Percentiles rank a stretch among this genome's conserved stretches.
Evolutionary conservation across 2,113 vertebrate genomes (phyloP).

Genomic region (Vombatus ursinus): DNA sequence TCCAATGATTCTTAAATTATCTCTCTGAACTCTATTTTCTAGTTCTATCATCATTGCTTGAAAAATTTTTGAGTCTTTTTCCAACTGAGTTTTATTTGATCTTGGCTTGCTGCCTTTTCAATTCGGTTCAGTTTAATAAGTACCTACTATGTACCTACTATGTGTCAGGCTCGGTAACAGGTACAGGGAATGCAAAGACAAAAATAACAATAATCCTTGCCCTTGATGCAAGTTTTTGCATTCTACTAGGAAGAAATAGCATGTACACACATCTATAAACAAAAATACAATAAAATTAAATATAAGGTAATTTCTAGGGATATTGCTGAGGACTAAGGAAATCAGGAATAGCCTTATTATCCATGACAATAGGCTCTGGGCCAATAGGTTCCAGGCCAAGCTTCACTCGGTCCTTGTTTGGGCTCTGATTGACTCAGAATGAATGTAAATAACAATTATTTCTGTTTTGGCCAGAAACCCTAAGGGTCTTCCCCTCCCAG

Average conservation of each 20-base stretch:
- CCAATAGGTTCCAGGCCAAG: too few species aligned
- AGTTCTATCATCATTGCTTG: neutral
- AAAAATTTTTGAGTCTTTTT: neutral
- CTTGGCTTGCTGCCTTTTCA: neutral
- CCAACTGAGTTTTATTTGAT: neutral
- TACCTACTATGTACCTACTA: neutral
- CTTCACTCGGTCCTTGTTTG: too few species aligned
- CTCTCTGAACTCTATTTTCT: neutral
- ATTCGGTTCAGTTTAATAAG: neutral
- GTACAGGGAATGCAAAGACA: neutral
- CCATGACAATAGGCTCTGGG: too few species aligned
- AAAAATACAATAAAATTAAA: neutral
- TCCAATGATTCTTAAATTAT: neutral
- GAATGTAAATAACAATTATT: too few species aligned
- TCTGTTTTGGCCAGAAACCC: too few species aligned
- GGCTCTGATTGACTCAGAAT: too few species aligned
- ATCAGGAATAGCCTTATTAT: neutral
- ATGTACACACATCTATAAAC: neutral
- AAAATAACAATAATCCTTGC: neutral
- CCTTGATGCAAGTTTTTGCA: neutral
- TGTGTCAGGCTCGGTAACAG: neutral
- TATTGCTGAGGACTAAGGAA: neutral
- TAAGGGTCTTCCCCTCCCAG: too few species aligned
- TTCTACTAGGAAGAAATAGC: neutral
- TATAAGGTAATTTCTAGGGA: neutral